phyloP scores from a whole-genome alignment of 2,888 invertebrate genomes.

The Diarsia mendica region DNA sequence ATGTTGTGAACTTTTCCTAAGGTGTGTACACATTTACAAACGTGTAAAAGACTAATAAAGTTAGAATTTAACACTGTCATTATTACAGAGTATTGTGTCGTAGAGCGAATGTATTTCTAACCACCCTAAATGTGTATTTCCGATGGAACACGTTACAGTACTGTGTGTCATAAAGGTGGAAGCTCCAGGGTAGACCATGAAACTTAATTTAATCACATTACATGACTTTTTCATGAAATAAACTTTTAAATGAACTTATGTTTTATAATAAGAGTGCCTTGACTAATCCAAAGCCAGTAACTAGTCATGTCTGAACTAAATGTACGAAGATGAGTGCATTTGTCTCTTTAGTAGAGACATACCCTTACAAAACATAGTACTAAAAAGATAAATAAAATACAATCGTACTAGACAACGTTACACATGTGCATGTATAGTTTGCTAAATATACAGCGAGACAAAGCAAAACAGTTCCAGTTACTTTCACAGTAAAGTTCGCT shows the following conservation, averaged over 20 bases:
- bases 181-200: too few relatives aligned
- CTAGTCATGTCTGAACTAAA: background rate
- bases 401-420: background rate
- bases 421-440: slow-evolving; percentile 7
- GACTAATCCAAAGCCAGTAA: background rate
- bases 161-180: too few relatives aligned
- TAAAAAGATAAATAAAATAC: slow-evolving; percentile 32
- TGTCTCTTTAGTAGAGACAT: background rate
- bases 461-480: slow-evolving; percentile 10
- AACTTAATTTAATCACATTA: too few relatives aligned
- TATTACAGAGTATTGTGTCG: too few relatives aligned
- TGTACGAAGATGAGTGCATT: background rate
- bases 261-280: background rate
- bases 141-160: too few relatives aligned
- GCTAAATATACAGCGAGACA: slow-evolving; percentile 20
- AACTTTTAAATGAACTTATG: background rate
- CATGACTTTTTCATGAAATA: too few relatives aligned
- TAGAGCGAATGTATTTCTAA: too few relatives aligned
- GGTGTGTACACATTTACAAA: too few relatives aligned
- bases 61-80: too few relatives aligned
- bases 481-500: slow-evolving; percentile 10
- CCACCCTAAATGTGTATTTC: too few relatives aligned
- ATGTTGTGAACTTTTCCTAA: too few relatives aligned
- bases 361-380: slow-evolving; percentile 17
- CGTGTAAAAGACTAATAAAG: too few relatives aligned